Evolutionary conservation across 2,888 invertebrate species (phyloP).

Genomic region (Dicranocentrus wangi): DNA sequence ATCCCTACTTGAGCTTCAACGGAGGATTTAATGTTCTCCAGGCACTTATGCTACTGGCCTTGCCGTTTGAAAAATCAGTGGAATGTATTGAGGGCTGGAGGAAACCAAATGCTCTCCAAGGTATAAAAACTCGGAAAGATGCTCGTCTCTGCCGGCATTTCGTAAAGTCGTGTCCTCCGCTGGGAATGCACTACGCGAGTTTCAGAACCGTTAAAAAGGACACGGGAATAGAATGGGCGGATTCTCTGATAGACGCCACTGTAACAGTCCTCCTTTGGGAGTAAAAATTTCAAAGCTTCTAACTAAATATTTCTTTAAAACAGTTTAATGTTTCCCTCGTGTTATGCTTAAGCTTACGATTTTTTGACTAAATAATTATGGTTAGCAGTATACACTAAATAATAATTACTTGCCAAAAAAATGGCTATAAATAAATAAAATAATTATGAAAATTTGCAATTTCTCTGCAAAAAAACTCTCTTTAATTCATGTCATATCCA

Average conservation of each 20-base stretch:
- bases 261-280: background rate
- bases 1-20: background rate
- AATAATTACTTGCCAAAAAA: no score
- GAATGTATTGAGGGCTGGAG: background rate
- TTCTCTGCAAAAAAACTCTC: no score
- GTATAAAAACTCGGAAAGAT: background rate
- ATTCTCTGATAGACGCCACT: background rate
- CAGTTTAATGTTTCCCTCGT: no score
- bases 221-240: background rate
- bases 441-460: no score
- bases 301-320: background rate
- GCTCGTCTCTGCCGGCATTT: background rate
- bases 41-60: background rate
- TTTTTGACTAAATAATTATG: no score
- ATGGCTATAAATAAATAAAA: no score
- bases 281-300: background rate
- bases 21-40: background rate
- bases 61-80: background rate
- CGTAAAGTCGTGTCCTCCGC: background rate
- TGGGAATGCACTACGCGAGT: background rate
- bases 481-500: no score
- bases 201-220: background rate
- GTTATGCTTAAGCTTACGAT: no score
- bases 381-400: no score
- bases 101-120: background rate